Percentiles rank a stretch among this genome's conserved stretches.
phyloP scores from a whole-genome alignment of 2,797 vertebrate genomes.

The Kryptopterus vitreolus region DNA sequence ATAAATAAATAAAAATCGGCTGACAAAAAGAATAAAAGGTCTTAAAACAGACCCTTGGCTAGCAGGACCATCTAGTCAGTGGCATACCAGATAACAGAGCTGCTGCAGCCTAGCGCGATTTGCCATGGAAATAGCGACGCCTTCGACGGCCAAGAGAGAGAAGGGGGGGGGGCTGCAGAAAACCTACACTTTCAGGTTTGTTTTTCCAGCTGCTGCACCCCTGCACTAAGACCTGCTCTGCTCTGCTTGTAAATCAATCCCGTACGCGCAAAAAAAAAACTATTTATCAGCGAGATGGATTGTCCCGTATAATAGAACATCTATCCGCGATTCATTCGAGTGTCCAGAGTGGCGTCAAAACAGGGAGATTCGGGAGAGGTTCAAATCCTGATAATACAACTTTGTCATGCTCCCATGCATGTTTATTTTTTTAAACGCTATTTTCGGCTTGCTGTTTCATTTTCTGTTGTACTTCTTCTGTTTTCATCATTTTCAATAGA shows the following conservation, averaged over 20 bases:
- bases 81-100: constrained; percentile 40
- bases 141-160: constrained; percentile 8
- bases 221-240: constrained; percentile 35
- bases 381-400: not conserved
- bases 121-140: constrained; percentile 44
- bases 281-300: constrained; percentile 43
- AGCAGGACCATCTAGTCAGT: constrained; percentile 16
- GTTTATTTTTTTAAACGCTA: too few relatives aligned
- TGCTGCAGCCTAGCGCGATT: constrained; percentile 50
- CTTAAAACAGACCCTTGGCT: constrained; percentile 27
- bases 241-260: constrained; percentile 42
- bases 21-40: constrained; percentile 37
- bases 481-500: not conserved
- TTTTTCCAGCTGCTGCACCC: constrained; percentile 57
- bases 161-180: constrained; percentile 24
- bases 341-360: not conserved
- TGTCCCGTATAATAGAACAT: not conserved
- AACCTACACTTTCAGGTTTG: constrained; percentile 13
- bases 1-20: constrained; percentile 35
- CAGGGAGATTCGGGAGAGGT: not conserved
- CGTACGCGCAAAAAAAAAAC: constrained; percentile 9
- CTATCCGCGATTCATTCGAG: not conserved
- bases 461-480: not conserved
- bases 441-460: not conserved
- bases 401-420: not conserved